These are phyloP conservation scores for Spodoptera littoralis DNA, from an alignment of 2,888 invertebrate species.

Conservation along the genomic window DNA sequence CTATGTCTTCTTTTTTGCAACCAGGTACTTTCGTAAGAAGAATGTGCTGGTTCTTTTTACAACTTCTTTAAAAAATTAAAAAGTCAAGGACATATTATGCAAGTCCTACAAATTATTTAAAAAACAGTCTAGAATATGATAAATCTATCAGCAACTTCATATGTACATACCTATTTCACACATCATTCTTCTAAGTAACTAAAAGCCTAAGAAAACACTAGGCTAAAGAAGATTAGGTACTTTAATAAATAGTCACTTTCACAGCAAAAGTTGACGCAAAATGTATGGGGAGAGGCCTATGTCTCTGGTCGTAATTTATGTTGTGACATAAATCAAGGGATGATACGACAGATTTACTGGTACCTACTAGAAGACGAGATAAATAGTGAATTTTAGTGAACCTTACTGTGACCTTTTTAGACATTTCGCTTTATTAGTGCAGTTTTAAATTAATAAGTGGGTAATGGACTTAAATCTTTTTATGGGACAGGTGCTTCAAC, in stretches of 20 bases:
- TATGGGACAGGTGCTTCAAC: no score
- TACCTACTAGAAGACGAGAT: constrained; percentile 21
- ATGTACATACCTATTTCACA: not conserved
- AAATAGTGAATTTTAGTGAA: constrained; percentile 59
- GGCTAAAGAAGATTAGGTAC: constrained; percentile 28
- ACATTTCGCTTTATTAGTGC: no score
- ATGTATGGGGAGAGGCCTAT: constrained; percentile 19
- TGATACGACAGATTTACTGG: constrained; percentile 50
- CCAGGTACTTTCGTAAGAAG: no score
- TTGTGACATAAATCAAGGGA: constrained; percentile 53
- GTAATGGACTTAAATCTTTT: no score
- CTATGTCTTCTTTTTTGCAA: no score
- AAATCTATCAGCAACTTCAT: no score
- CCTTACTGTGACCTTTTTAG: constrained; percentile 63
- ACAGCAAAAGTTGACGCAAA: constrained; percentile 30
- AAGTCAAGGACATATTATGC: no score
- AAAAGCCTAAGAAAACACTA: constrained; percentile 16
- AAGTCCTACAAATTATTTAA: no score
- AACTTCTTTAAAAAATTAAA: no score
- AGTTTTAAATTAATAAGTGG: no score
- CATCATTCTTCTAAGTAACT: not conserved
- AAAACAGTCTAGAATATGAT: no score
- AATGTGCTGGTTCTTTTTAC: no score
- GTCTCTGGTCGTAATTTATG: constrained; percentile 45
- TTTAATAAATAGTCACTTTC: constrained; percentile 34